A percentile compares a stretch with the other conserved stretches of the same genome.
Evolutionary conservation across 30 jellyfish, hydroid and myxozoan genomes (phyloP).

Genomic region (Hydractinia symbiolongicarpus): DNA sequence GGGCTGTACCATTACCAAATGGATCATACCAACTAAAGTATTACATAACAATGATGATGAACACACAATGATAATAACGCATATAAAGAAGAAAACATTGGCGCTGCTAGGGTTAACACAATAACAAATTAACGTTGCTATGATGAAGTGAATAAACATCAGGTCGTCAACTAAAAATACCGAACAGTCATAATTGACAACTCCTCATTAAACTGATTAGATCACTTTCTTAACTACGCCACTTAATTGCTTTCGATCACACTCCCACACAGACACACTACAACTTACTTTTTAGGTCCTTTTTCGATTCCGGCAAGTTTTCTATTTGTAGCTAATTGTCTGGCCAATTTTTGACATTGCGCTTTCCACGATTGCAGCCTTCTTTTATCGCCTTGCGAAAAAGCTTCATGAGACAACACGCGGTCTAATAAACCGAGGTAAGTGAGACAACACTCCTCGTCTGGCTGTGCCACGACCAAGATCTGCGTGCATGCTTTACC

Average conservation of each 20-base stretch:
- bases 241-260: too few species aligned
- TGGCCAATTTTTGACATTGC: constrained; percentile 86
- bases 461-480: constrained; percentile 79
- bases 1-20: constrained; percentile 55
- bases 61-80: too few species aligned
- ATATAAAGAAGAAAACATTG: too few species aligned
- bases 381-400: constrained; percentile 70
- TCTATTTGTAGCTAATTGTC: constrained; percentile 86
- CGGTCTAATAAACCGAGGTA: constrained; percentile 88
- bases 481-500: constrained; percentile 99
- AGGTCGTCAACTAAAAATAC: too few species aligned
- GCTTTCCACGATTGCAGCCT: constrained; percentile 87
- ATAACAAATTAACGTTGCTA: too few species aligned
- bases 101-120: too few species aligned
- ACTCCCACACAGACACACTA: not conserved
- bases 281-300: constrained; percentile 77
- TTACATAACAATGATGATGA: too few species aligned
- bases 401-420: constrained; percentile 93
- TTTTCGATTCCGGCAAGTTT: constrained; percentile 92
- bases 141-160: too few species aligned
- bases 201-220: too few species aligned
- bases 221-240: too few species aligned
- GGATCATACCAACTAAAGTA: constrained; percentile 80
- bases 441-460: constrained; percentile 88
- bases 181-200: too few species aligned